These are phyloP conservation scores for Drosophila athabasca DNA, from an alignment of 1,140 invertebrate species.

Conservation along the genomic window DNA sequence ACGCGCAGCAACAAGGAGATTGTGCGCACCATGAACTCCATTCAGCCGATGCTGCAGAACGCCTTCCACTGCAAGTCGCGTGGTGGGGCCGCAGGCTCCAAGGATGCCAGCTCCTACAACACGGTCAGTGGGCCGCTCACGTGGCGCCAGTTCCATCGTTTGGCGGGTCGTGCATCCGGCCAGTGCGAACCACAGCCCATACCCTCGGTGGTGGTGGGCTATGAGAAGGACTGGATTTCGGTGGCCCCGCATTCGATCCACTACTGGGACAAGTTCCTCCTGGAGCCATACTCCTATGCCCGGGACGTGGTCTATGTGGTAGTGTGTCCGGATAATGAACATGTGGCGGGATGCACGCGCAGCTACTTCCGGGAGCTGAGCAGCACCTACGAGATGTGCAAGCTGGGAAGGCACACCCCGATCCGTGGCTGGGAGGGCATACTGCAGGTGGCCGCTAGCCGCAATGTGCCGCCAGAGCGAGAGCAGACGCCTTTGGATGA, in stretches of 20 bases:
- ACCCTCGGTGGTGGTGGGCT: slow-evolving; percentile 95
- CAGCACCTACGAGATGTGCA: slow-evolving; percentile 95
- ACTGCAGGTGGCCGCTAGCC: slow-evolving; percentile 89
- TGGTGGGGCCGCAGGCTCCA: slow-evolving; percentile 84
- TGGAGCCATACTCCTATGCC: slow-evolving; percentile 97
- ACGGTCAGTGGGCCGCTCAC: slow-evolving; percentile 95
- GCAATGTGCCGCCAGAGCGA: not conserved
- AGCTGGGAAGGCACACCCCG: slow-evolving; percentile 94
- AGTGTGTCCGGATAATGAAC: slow-evolving; percentile 95
- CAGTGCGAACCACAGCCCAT: slow-evolving; percentile 98
- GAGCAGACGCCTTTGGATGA: slow-evolving; percentile 88
- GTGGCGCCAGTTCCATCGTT: slow-evolving; percentile 97
- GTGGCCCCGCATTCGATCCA: slow-evolving; percentile 96
- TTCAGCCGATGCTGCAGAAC: slow-evolving; percentile 96
- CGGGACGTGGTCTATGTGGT: slow-evolving; percentile 97
- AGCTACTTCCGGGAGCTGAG: slow-evolving; percentile 97
- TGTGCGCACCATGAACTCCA: slow-evolving; percentile 93
- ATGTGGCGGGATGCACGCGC: slow-evolving; percentile 90
- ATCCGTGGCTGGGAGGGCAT: slow-evolving; percentile 95
- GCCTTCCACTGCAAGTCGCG: slow-evolving; percentile 97
- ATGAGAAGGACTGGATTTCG: slow-evolving; percentile 97
- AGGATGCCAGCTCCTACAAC: slow-evolving; percentile 89
- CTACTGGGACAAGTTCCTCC: slow-evolving; percentile 96
- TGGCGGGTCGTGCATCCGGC: slow-evolving; percentile 96
- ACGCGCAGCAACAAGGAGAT: slow-evolving; percentile 96